Conservation (phyloP, 2,888 invertebrate species). For the Harpalus rubripes region DNA sequence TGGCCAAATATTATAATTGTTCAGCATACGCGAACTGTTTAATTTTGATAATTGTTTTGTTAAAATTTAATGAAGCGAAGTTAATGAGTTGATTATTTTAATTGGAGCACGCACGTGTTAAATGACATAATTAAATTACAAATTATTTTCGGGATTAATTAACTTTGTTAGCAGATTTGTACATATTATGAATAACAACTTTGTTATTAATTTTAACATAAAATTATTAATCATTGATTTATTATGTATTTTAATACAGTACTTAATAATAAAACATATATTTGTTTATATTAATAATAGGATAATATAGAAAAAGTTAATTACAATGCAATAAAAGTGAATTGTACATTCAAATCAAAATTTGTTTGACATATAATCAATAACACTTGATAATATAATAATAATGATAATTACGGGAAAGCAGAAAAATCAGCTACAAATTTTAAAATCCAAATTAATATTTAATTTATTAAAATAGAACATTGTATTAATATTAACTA, state of each 20-base stretch:
- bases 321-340: too few relatives aligned
- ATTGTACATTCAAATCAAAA: too few relatives aligned
- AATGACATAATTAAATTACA: constrained; percentile 21
- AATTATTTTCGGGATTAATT: constrained; percentile 24
- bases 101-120: constrained; percentile 20
- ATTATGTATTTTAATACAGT: background rate
- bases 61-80: constrained; percentile 38
- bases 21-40: background rate
- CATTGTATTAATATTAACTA: too few relatives aligned
- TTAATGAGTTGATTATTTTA: constrained; percentile 38
- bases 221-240: background rate
- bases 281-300: too few relatives aligned
- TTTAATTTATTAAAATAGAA: too few relatives aligned
- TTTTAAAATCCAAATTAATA: too few relatives aligned
- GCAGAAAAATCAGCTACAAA: too few relatives aligned
- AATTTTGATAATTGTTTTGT: constrained; percentile 42
- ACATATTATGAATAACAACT: background rate
- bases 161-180: background rate
- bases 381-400: too few relatives aligned
- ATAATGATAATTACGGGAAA: too few relatives aligned
- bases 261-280: background rate
- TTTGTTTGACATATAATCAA: too few relatives aligned
- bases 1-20: constrained; percentile 33
- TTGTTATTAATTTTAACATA: background rate
- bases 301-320: too few relatives aligned